These are phyloP conservation scores for Cinclus cinclus DNA, from an alignment of 2,113 vertebrate species.

Conservation along the genomic window DNA sequence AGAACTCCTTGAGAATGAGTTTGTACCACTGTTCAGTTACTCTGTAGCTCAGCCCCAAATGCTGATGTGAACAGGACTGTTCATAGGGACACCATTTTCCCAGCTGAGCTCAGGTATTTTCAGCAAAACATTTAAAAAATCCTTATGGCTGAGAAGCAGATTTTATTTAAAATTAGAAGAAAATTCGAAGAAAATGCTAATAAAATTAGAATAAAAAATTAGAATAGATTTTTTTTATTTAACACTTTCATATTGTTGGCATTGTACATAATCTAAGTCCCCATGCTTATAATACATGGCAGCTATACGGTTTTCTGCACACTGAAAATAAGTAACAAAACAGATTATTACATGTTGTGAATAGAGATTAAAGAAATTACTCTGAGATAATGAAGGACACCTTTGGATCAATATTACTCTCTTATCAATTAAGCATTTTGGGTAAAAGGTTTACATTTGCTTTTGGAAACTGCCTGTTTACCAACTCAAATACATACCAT, in stretches of 20 bases:
- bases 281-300: neutral
- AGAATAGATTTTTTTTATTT: neutral
- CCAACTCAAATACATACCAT: neutral
- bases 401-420: neutral
- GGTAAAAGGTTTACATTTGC: neutral
- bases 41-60: neutral
- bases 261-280: neutral
- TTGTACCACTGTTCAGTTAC: neutral
- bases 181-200: neutral
- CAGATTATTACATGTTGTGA: neutral
- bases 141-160: neutral
- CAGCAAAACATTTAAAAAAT: neutral
- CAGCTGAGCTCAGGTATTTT: neutral
- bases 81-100: neutral
- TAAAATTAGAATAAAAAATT: neutral
- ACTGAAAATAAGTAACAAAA: too few relatives aligned
- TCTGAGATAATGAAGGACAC: neutral
- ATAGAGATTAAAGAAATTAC: neutral
- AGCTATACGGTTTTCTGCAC: neutral
- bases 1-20: fast-evolving
- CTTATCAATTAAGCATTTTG: neutral
- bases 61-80: neutral
- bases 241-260: neutral
- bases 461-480: neutral
- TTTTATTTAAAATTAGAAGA: neutral